phyloP scores from a whole-genome alignment of 2,113 vertebrate species.

The Cyphomyrus discorhynchus region DNA sequence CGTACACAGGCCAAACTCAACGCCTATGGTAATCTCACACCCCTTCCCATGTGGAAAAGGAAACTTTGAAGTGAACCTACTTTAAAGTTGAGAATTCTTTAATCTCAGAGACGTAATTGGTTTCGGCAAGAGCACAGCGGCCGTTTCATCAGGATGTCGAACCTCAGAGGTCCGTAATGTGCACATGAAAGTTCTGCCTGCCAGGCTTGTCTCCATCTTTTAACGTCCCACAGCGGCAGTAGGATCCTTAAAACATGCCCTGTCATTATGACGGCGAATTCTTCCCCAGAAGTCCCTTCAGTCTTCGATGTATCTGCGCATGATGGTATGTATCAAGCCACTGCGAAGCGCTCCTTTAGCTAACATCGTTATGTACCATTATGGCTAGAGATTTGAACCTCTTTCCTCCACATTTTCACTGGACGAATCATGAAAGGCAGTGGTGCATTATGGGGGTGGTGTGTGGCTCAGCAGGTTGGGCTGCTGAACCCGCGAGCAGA shows the following conservation, averaged over 20 bases:
- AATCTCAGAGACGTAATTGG: neutral
- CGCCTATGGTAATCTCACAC: neutral
- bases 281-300: neutral
- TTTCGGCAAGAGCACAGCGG: neutral
- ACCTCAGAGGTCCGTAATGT: neutral
- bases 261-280: neutral
- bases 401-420: neutral
- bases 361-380: neutral
- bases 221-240: neutral
- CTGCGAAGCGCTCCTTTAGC: neutral
- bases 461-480: neutral
- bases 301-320: neutral
- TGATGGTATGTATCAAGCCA: neutral
- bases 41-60: neutral
- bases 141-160: neutral
- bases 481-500: neutral
- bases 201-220: neutral
- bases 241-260: neutral
- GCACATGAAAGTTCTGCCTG: constrained; percentile 7
- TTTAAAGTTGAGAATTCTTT: neutral
- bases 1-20: neutral
- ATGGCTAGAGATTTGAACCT: neutral
- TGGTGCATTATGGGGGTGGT: neutral
- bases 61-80: neutral
- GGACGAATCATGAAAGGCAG: neutral